Conservation (phyloP, 2,888 invertebrate genomes). For the Mesoligia furuncula region DNA sequence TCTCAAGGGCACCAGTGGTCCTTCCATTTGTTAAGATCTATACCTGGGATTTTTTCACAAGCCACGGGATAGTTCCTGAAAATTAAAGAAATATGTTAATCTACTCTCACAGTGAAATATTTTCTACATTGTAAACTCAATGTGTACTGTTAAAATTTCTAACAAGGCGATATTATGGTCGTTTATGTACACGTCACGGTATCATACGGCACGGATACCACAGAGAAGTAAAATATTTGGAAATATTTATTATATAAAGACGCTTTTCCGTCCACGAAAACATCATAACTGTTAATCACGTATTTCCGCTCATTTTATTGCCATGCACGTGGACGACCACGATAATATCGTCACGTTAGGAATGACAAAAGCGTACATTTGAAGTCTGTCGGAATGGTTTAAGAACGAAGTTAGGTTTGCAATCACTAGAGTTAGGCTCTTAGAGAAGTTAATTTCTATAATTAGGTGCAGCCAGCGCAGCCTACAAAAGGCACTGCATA, state of each 20-base stretch:
- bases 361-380: not conserved
- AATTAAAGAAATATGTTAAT: not conserved
- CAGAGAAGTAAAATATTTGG: not conserved
- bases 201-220: not conserved
- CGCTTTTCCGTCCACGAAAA: not conserved
- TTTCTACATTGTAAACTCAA: not conserved
- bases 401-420: not conserved
- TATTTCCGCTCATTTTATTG: not conserved
- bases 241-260: not conserved
- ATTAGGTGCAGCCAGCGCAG: not conserved
- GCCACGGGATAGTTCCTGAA: conserved; percentile 47
- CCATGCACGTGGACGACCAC: not conserved
- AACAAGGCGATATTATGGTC: not conserved
- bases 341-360: not conserved
- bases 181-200: not conserved
- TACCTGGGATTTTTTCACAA: conserved; percentile 45
- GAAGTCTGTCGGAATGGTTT: too few species aligned
- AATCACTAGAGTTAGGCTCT: not conserved
- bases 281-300: too few species aligned
- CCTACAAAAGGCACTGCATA: not conserved
- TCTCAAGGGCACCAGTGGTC: conserved; percentile 48
- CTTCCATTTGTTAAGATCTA: conserved; percentile 49
- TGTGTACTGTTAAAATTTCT: not conserved
- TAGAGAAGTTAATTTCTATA: not conserved
- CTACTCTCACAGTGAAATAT: not conserved